Evolutionary conservation across 2,888 invertebrate species (phyloP).

Genomic region (Therioaphis trifolii): DNA sequence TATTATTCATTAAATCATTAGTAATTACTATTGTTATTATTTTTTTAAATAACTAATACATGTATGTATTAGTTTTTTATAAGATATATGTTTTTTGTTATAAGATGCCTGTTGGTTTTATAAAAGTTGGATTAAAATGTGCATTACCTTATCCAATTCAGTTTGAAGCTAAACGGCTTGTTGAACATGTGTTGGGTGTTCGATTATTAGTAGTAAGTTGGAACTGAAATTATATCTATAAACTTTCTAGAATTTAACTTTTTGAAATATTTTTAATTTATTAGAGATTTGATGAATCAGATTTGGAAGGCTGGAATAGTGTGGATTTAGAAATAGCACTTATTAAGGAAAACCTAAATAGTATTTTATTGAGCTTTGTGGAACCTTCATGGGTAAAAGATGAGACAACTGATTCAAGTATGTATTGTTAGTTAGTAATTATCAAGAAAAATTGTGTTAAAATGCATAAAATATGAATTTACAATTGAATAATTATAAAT

Average conservation of each 20-base stretch:
- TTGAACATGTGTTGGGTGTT: background rate
- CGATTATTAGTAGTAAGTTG: background rate
- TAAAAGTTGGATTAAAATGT: constrained; percentile 40
- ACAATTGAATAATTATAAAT: no score
- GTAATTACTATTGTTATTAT: background rate
- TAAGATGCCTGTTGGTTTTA: constrained; percentile 49
- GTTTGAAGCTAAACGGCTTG: background rate
- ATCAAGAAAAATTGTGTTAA: no score
- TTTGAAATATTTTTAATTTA: background rate
- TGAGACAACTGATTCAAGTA: background rate
- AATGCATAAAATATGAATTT: background rate
- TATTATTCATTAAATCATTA: background rate
- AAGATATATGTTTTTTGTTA: constrained; percentile 1
- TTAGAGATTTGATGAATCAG: constrained; percentile 44
- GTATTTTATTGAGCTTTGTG: constrained; percentile 16
- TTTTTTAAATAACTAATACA: background rate
- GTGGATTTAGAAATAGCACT: constrained; percentile 13
- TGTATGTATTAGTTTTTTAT: background rate
- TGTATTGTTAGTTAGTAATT: background rate
- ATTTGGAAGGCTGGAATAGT: constrained; percentile 29
- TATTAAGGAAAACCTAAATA: constrained; percentile 34
- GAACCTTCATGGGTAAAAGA: constrained; percentile 40
- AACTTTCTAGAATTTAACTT: background rate
- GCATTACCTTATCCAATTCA: constrained; percentile 44
- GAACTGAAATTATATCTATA: no score